These are phyloP conservation scores for Ficedula albicollis DNA, from an alignment of 2,797 vertebrate genomes.

Conservation along the genomic window DNA sequence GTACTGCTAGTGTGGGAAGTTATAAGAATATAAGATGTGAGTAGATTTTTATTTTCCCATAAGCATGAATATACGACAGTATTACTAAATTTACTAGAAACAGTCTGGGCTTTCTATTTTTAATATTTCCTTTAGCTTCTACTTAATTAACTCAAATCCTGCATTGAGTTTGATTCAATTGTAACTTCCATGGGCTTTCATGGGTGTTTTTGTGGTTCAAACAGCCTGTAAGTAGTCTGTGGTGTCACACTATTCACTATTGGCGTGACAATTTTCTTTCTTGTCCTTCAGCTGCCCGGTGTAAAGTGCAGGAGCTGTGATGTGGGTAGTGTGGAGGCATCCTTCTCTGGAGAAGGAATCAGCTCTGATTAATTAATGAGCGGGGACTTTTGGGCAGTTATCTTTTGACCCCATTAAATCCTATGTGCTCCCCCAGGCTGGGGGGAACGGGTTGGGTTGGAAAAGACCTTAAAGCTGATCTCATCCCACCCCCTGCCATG, in stretches of 20 bases:
- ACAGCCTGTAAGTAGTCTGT: neutral
- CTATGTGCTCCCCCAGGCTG: accelerated
- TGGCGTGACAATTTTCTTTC: neutral
- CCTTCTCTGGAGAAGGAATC: neutral
- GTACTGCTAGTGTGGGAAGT: accelerated
- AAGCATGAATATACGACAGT: neutral
- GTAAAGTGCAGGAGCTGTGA: neutral
- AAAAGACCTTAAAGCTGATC: neutral
- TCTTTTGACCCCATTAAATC: accelerated
- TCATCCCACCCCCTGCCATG: no score
- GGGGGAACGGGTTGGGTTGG: no score
- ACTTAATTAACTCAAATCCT: neutral
- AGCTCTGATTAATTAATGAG: neutral
- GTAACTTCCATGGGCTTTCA: neutral
- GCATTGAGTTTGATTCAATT: neutral
- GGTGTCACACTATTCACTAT: neutral
- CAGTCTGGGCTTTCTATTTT: neutral
- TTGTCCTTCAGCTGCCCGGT: neutral
- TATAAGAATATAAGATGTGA: neutral
- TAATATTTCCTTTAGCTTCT: neutral
- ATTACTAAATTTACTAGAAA: neutral
- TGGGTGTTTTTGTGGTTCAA: neutral
- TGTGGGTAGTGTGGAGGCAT: accelerated
- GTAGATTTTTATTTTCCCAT: neutral
- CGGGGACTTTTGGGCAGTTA: accelerated